phyloP scores from a whole-genome alignment of 2,113 vertebrate species.

The Peromyscus californicus region DNA sequence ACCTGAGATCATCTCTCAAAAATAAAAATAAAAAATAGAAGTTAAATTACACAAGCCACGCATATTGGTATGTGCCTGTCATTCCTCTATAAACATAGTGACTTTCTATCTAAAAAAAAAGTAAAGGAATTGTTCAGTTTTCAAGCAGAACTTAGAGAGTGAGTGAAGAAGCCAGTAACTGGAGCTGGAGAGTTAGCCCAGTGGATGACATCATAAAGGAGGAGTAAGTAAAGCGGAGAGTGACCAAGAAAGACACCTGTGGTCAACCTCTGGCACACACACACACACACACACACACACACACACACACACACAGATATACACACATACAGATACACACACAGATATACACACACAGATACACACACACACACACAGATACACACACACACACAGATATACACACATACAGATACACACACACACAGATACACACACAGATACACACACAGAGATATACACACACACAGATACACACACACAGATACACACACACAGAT shows the following conservation, averaged over 20 bases:
- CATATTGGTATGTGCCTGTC: background rate
- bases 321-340: accelerated
- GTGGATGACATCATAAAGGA: background rate
- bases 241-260: background rate
- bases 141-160: background rate
- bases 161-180: background rate
- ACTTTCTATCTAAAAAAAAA: background rate
- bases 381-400: accelerated
- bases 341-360: accelerated
- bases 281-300: accelerated
- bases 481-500: too few species aligned
- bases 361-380: too few species aligned
- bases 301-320: too few species aligned
- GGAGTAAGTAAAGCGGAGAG: background rate
- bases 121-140: background rate
- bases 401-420: too few species aligned
- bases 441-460: accelerated
- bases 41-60: background rate
- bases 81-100: background rate
- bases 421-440: accelerated
- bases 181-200: background rate
- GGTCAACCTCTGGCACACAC: background rate
- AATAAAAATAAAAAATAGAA: background rate
- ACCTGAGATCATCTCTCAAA: background rate
- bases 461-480: background rate